Evolutionary conservation across 2,888 invertebrate species (phyloP).

Genomic region (Coleophora flavipennella): DNA sequence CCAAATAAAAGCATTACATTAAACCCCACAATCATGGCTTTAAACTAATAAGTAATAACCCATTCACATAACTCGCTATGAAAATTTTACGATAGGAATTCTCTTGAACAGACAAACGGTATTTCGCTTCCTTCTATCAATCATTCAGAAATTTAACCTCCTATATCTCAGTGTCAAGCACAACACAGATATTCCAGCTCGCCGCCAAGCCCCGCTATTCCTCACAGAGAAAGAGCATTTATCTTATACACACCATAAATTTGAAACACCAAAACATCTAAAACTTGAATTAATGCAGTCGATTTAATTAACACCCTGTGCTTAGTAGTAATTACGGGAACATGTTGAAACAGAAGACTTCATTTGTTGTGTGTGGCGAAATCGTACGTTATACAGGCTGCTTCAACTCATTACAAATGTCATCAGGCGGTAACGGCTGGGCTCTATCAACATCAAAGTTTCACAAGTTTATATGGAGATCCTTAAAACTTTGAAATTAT

Average conservation of each 20-base stretch:
- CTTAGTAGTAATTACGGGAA: conserved; percentile 34
- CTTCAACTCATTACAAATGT: conserved; percentile 18
- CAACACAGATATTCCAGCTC: not conserved
- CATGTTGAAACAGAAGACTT: conserved; percentile 24
- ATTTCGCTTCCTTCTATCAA: too few relatives aligned
- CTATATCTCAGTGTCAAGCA: too few relatives aligned
- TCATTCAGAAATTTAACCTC: too few relatives aligned
- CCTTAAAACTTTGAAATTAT: too few relatives aligned
- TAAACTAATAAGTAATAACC: not conserved
- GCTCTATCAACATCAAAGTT: not conserved
- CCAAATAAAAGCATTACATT: too few relatives aligned
- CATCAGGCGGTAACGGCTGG: conserved; percentile 15
- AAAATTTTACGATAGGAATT: too few relatives aligned
- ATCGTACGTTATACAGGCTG: conserved; percentile 25
- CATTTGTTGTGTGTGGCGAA: conserved; percentile 25
- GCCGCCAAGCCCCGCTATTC: not conserved
- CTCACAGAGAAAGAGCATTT: not conserved
- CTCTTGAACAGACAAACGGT: too few relatives aligned
- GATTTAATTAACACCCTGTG: conserved; percentile 32
- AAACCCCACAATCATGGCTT: not conserved
- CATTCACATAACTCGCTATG: not conserved
- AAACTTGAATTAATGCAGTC: conserved; percentile 23
- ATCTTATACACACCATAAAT: conserved; percentile 1
- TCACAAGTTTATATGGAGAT: too few relatives aligned
- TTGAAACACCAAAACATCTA: conserved; percentile 1